Evolutionary conservation across 2,113 vertebrate genomes (phyloP), one percentile per base, ranked within the genome.

Genomic region (Pygoscelis antarcticus): DNA sequence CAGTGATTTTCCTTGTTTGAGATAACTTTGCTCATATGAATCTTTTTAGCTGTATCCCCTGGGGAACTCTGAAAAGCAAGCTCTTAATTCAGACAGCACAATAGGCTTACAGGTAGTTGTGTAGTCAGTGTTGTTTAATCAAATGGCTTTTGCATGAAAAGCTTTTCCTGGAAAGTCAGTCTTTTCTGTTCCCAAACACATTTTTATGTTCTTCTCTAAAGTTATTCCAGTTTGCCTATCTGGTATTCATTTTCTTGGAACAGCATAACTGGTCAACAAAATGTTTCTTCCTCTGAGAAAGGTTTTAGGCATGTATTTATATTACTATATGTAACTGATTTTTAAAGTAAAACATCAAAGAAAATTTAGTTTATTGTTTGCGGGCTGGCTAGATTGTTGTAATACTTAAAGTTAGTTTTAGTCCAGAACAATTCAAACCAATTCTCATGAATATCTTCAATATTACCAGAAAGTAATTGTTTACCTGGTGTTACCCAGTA

Each of bases 181-280:
- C 61, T 79, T 84, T 95, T 87, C 87, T 94, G 66, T 82, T 91
- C 66, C 58, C 62, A 80, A 92, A 51, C 32, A 68, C 46, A 65
- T 96, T 96, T 95, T 89, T 89, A 47, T 93, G 22, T 87, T 91
- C 42, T 79, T 75, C 94, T 96, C 89, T 92, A 85, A 96, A 94
- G 66, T 90, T 90, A 76, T 92, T 97, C 89, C 87, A 95, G 65
- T 91, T 83, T 93, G 74, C 38, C 70, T 92, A 64, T 97, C 92
- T 96, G 92, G 76, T 97, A 93, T 72, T 97, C 47, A 94, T 96
- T 96, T 97, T 95, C 91, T 87, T 94, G 82, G 46, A 89, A 87
- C 15, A 79, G 36, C 58, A 19, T 47, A 82, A 84, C 34, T 89
- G 25, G 70, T 82, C 52, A 96, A 92, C n/a, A 96, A 69, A 95